Percentiles rank a stretch among this genome's conserved stretches.
Conservation (phyloP, 2,797 vertebrate species). For the Acipenser oxyrinchus region DNA sequence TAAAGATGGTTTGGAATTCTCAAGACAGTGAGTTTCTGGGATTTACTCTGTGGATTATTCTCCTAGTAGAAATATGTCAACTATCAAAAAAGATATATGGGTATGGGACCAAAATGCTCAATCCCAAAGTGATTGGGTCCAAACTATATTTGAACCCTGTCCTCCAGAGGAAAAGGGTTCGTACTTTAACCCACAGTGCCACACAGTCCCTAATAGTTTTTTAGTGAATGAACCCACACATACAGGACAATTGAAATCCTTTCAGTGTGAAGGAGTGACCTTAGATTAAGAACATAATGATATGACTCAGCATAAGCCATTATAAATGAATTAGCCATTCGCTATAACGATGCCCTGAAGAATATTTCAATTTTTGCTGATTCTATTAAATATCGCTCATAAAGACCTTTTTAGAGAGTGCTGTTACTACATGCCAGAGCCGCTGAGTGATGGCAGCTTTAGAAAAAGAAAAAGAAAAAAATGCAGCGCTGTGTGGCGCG, state of each 20-base stretch:
- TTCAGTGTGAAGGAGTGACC: neutral
- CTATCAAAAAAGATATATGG: too few species aligned
- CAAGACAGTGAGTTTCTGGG: too few species aligned
- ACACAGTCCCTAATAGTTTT: neutral
- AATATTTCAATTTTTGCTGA: conserved; percentile 9
- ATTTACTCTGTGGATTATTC: too few species aligned
- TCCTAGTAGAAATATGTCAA: too few species aligned
- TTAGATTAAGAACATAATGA: neutral
- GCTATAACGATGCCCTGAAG: neutral
- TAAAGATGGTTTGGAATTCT: too few species aligned
- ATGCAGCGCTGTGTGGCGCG: too few species aligned
- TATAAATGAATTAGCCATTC: conserved; percentile 10
- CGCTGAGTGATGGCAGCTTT: neutral
- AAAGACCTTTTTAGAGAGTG: neutral
- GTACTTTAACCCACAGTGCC: too few species aligned
- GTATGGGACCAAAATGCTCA: too few species aligned
- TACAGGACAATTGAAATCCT: neutral
- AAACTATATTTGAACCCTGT: neutral
- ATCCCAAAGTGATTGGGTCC: too few species aligned
- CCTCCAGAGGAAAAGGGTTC: neutral
- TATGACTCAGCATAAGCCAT: neutral
- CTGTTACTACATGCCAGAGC: conserved; percentile 2
- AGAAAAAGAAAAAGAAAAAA: neutral
- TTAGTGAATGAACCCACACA: neutral
- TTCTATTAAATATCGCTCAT: neutral